A percentile compares a stretch with the other conserved stretches of the same genome.
These are phyloP conservation scores for Orussus abietinus DNA, from an alignment of 1,140 invertebrate genomes.

Conservation along the genomic window DNA sequence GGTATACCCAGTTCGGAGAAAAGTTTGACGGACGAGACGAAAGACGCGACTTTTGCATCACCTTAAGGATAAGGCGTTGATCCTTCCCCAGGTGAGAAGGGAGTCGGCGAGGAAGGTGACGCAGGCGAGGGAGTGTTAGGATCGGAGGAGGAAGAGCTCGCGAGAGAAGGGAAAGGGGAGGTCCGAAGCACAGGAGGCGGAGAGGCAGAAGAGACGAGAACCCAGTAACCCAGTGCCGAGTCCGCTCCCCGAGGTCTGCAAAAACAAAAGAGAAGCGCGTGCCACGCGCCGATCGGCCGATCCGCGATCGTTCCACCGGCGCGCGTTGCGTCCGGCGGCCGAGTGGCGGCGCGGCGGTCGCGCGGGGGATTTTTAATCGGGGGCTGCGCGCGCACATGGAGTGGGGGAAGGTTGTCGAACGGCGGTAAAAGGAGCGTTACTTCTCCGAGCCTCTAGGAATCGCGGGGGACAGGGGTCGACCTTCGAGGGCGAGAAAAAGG, in stretches of 20 bases:
- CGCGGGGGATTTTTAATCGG: too few species aligned
- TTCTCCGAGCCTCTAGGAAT: background rate
- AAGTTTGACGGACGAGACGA: too few species aligned
- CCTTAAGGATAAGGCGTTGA: too few species aligned
- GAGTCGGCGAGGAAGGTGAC: too few species aligned
- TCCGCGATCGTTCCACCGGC: slow-evolving; percentile 15
- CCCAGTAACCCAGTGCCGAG: slow-evolving; percentile 50
- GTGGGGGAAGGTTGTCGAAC: too few species aligned
- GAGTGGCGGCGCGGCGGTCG: background rate
- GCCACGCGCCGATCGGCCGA: slow-evolving; percentile 37
- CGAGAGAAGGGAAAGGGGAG: slow-evolving; percentile 5
- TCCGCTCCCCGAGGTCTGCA: slow-evolving; percentile 45
- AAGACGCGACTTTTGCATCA: too few species aligned
- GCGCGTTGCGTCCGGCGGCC: background rate
- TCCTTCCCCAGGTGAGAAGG: too few species aligned
- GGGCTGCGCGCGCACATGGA: too few species aligned
- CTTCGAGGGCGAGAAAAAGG: slow-evolving; percentile 31
- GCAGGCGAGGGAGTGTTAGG: background rate
- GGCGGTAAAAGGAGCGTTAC: too few species aligned
- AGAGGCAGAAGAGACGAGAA: slow-evolving; percentile 33
- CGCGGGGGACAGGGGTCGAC: background rate
- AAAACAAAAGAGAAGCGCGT: slow-evolving; percentile 50
- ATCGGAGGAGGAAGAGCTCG: too few species aligned
- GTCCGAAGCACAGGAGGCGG: slow-evolving; percentile 15
- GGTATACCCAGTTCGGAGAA: too few species aligned